Percentiles rank a stretch among this genome's conserved stretches.
Evolutionary conservation across 2,888 invertebrate genomes (phyloP).

Genomic region (Pecten maximus): DNA sequence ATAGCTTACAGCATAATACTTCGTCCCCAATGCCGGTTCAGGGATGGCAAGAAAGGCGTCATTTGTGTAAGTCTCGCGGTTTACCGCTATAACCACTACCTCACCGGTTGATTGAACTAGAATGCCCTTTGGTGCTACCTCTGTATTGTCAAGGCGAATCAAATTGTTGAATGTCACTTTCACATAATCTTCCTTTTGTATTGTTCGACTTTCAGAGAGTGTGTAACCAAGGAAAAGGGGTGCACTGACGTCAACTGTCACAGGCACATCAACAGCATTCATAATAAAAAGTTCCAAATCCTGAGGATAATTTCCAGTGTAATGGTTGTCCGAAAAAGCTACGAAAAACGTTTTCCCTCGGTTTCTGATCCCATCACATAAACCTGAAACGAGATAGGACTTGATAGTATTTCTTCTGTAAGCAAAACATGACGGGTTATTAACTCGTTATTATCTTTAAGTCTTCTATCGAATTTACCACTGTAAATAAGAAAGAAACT

Average conservation of each 20-base stretch:
- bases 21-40: slow-evolving; percentile 59
- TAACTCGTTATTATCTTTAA: too few relatives aligned
- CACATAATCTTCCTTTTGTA: background rate
- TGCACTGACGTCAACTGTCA: background rate
- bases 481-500: too few relatives aligned
- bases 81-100: slow-evolving; percentile 62
- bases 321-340: background rate
- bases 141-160: slow-evolving; percentile 55
- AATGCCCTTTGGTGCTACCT: slow-evolving; percentile 54
- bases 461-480: too few relatives aligned
- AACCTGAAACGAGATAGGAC: background rate
- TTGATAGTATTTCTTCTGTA: too few relatives aligned
- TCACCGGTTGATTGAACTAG: slow-evolving; percentile 58
- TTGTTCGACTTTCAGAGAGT: background rate
- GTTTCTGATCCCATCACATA: background rate
- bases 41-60: slow-evolving; percentile 66
- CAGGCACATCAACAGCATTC: background rate
- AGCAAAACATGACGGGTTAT: too few relatives aligned
- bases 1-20: slow-evolving; percentile 63
- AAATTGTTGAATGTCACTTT: slow-evolving; percentile 49
- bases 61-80: slow-evolving; percentile 60
- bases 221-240: background rate
- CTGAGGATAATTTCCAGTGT: background rate
- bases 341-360: background rate
- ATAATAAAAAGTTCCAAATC: background rate